Evolutionary conservation across 2,888 invertebrate genomes (phyloP), one percentile per base, ranked within the genome.

Genomic region (Limenitis arthemis): DNA sequence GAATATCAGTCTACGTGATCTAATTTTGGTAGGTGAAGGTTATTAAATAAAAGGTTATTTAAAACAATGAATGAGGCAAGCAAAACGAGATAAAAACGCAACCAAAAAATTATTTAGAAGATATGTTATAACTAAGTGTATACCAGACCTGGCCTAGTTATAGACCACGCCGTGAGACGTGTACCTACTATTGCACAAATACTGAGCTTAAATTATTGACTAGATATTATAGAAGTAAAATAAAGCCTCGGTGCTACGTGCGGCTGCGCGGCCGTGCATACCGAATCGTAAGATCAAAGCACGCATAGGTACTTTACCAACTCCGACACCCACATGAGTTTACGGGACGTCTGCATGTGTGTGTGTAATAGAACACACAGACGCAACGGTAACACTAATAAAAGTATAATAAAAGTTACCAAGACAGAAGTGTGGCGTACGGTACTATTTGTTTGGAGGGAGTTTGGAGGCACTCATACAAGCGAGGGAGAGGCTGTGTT

Each of bases 201-300:
- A 67, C 68, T 71, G 74, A 80, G 79, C 78, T 78, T 73, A 84
- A 82, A 80, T 85, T 83, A 84, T 84, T 79, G 80, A 76, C 73
- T 79, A 75, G 77, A 79, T 77, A 82, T 79, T 79, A 79, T 80
- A 77, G 77, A 75, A 78, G 79, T 80, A 75, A 81, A 79, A 77
- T 81, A 82, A 75, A 80, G 76, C 71, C 70, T 70, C 74, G 74
- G 73, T 69, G 71, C 75, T 81, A 82, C 80, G 82, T 81, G 82
- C 77, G 71, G 73, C 76, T 68, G 81, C 72, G 79, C 81, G 77
- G 76, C 80, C 80, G 81, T 82, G 83, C 83, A 85, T 84, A 84
- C 85, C 85, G 79, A 85, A 83, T 85, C 82, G 76, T 85, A 84
- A 85, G 85, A 85, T 85, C 85, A 84, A 84, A 86, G 85, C 84